phyloP scores from a whole-genome alignment of 1,140 invertebrate species.

The Drosophila punjabiensis region DNA sequence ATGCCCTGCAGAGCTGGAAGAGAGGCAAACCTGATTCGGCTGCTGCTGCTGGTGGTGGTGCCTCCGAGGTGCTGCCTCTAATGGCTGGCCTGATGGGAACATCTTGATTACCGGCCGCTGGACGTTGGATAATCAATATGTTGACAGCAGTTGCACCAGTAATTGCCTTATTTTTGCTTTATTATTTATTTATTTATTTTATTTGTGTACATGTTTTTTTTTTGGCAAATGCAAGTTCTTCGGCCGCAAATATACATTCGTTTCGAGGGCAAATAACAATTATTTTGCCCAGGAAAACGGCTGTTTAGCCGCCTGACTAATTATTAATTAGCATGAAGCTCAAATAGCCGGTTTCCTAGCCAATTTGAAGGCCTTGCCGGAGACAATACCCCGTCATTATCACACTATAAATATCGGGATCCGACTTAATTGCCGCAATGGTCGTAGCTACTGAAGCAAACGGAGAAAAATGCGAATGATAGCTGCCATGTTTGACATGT shows the following conservation, averaged over 20 bases:
- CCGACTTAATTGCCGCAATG: slow-evolving; percentile 23
- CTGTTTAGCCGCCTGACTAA: slow-evolving; percentile 5
- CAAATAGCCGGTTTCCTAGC: slow-evolving; percentile 15
- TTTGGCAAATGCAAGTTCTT: not conserved
- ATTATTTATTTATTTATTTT: not conserved
- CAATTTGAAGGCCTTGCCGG: not conserved
- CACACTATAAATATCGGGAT: slow-evolving; percentile 36
- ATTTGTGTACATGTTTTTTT: not conserved
- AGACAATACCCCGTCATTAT: slow-evolving; percentile 42
- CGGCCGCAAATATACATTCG: not conserved
- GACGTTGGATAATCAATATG: not conserved
- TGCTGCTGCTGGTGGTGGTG: not conserved
- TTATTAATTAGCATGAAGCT: slow-evolving; percentile 1
- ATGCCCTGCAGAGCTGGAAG: slow-evolving; percentile 31
- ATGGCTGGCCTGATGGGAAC: slow-evolving; percentile 6
- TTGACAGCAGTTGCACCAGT: not conserved
- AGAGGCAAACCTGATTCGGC: slow-evolving; percentile 13
- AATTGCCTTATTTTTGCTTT: not conserved
- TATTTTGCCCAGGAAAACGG: not conserved
- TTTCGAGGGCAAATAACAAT: not conserved
- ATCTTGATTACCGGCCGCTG: slow-evolving; percentile 6
- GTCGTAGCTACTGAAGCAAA: not conserved
- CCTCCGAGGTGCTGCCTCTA: not conserved
- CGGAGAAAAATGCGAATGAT: slow-evolving; percentile 33
- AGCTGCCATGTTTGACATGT: slow-evolving; percentile 49